phyloP scores from a whole-genome alignment of 2,888 invertebrate species.

The Stenotaenia linearis region DNA sequence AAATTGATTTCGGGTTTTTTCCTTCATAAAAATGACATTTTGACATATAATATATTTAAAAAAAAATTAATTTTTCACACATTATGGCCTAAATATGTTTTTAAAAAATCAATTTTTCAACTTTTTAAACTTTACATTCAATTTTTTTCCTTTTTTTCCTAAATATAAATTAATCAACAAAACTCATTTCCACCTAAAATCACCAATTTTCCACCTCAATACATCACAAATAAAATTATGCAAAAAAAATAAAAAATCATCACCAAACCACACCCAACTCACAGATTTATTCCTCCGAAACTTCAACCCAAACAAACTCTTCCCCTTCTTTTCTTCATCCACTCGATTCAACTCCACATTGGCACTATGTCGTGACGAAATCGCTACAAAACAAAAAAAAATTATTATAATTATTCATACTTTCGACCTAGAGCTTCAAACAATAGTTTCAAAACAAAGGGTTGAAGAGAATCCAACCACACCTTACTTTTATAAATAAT shows the following conservation, averaged over 20 bases:
- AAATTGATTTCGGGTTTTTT: no score
- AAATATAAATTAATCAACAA: no score
- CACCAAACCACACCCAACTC: no score
- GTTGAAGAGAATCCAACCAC: neutral
- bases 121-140: no score
- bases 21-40: no score
- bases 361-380: slow-evolving; percentile 37
- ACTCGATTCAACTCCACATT: slow-evolving; percentile 57
- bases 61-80: neutral
- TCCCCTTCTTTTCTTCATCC: slow-evolving; percentile 52
- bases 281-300: slow-evolving; percentile 47
- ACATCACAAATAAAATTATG: no score
- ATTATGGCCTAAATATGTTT: no score
- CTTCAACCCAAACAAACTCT: slow-evolving; percentile 44
- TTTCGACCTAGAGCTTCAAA: neutral
- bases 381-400: slow-evolving; percentile 27
- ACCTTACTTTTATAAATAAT: neutral
- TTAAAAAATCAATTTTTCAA: no score
- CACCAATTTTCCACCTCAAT: no score
- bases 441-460: neutral
- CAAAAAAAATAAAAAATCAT: no score
- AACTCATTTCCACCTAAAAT: no score
- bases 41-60: neutral
- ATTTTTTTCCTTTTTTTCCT: no score
- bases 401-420: neutral